Conservation (phyloP, 2,113 vertebrate species). For the Poicephalus gulielmi region DNA sequence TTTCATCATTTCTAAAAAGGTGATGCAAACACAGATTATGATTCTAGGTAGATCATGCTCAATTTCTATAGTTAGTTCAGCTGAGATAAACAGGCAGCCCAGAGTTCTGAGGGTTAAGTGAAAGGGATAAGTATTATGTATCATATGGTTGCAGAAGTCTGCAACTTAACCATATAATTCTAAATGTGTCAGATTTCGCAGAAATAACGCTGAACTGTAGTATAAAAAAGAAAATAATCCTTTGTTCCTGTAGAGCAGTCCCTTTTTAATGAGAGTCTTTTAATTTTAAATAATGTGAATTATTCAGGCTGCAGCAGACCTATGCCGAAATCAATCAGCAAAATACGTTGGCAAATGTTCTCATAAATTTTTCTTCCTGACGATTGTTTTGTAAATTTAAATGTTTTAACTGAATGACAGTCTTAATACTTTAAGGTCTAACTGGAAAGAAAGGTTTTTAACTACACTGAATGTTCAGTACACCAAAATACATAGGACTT, state of each 20-base stretch:
- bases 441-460: conserved; percentile 40
- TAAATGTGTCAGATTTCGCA: not conserved
- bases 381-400: conserved; percentile 53
- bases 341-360: not conserved
- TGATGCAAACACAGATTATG: not conserved
- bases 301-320: not conserved
- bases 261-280: not conserved
- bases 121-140: not conserved
- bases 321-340: conserved; percentile 19
- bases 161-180: not conserved
- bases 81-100: not conserved
- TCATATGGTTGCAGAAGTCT: not conserved
- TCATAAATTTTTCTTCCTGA: conserved; percentile 49
- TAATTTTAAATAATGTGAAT: conserved; percentile 1
- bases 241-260: not conserved
- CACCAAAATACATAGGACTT: not conserved
- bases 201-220: not conserved
- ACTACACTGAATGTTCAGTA: not conserved
- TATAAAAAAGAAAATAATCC: not conserved
- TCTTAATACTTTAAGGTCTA: conserved; percentile 42
- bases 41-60: not conserved
- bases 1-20: not conserved
- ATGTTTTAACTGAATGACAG: conserved; percentile 36
- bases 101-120: not conserved
- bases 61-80: not conserved